These are phyloP conservation scores for Uromys caudimaculatus DNA, from an alignment of 2,797 vertebrate species.

Conservation along the genomic window DNA sequence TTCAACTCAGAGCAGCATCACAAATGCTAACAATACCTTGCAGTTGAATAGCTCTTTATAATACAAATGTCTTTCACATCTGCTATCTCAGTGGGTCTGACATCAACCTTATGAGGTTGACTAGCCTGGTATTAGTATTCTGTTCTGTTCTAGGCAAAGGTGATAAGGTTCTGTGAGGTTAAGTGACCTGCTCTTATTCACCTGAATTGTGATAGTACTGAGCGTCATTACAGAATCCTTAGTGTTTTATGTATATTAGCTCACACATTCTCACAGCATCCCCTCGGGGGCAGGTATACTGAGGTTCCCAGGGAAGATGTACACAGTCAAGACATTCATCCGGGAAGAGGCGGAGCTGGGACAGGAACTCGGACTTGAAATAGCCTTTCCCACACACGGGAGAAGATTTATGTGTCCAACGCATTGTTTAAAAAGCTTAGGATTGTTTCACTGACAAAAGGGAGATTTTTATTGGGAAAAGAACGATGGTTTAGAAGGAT, in stretches of 20 bases:
- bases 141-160: background rate
- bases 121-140: conserved; percentile 43
- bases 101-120: conserved; percentile 20
- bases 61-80: conserved; percentile 37
- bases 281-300: background rate
- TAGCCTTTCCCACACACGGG: background rate
- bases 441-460: background rate
- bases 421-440: conserved; percentile 21
- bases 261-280: background rate
- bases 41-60: conserved; percentile 42
- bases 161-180: conserved; percentile 5
- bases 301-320: background rate
- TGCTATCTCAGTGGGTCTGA: conserved; percentile 42
- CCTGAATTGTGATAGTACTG: conserved; percentile 13
- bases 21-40: conserved; percentile 66
- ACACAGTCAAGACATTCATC: background rate
- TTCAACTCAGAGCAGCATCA: conserved; percentile 38
- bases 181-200: conserved; percentile 56
- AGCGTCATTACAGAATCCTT: background rate
- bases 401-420: background rate
- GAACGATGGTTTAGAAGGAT: background rate
- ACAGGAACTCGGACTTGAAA: background rate
- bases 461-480: background rate
- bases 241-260: background rate
- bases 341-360: background rate